These are phyloP conservation scores for Leptinotarsa juncta DNA, from an alignment of 2,888 invertebrate species.

Conservation along the genomic window DNA sequence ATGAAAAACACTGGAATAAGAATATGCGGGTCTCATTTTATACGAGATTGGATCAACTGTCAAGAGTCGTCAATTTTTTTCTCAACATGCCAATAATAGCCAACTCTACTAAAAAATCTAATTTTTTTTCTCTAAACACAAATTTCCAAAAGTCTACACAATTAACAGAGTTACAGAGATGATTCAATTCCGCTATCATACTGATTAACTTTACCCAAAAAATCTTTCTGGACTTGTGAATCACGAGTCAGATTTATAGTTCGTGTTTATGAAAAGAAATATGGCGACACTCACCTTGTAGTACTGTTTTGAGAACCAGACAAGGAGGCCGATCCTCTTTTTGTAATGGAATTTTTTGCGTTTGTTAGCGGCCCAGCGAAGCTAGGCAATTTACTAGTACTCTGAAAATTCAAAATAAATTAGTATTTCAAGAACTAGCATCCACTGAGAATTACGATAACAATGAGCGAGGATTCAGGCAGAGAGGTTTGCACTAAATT, in stretches of 20 bases:
- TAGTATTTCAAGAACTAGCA: background rate
- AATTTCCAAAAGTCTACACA: slow-evolving; percentile 54
- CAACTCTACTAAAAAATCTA: slow-evolving; percentile 57
- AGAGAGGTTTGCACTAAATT: too few relatives aligned
- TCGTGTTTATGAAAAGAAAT: background rate
- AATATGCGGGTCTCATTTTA: slow-evolving; percentile 15
- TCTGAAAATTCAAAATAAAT: slow-evolving; percentile 53
- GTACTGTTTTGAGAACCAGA: slow-evolving; percentile 60
- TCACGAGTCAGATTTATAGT: slow-evolving; percentile 4
- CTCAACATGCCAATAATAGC: slow-evolving; percentile 54
- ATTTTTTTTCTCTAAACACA: slow-evolving; percentile 49
- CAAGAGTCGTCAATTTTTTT: slow-evolving; percentile 19
- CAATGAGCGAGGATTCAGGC: too few relatives aligned
- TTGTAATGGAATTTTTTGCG: slow-evolving; percentile 61
- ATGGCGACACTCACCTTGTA: slow-evolving; percentile 58
- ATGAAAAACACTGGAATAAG: slow-evolving; percentile 22
- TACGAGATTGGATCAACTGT: slow-evolving; percentile 7
- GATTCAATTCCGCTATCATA: slow-evolving; percentile 11
- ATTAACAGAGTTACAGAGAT: slow-evolving; percentile 40
- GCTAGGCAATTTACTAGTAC: slow-evolving; percentile 61
- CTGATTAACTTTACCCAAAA: slow-evolving; percentile 14
- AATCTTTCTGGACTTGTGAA: slow-evolving; percentile 9
- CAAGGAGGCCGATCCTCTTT: slow-evolving; percentile 62
- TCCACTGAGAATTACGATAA: background rate
- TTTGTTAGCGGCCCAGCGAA: slow-evolving; percentile 62